Base-by-base conservation (phyloP, 2,113 vertebrate species). In the Terrapene triunguis region DNA sequence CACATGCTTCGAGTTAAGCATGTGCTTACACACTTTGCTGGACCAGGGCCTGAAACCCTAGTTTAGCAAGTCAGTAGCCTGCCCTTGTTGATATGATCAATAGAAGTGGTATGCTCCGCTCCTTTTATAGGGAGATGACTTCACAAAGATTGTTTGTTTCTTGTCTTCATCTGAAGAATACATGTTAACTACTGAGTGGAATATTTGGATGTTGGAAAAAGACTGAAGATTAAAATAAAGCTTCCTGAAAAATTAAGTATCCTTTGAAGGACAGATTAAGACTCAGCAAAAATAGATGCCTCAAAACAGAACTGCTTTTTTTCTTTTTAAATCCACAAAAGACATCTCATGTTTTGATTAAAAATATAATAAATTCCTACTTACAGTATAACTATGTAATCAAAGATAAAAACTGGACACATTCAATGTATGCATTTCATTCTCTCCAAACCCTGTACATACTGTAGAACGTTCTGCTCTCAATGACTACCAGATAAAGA, bases 71-170 rank as follows among this genome's bases (percentile, higher is more conserved):
- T 22, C 21, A 44, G 24, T 74, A 90, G 29, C 25, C 44, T 27
- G 84, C 19, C 29, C 53, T 50, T 62, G 84, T 22, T 65, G n/a
- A 38, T 57, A 84, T 74, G 29, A 8, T 35, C 38, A 51, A 11
- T 78, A 29, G 5, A 21, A 78, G 27, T 2, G 51, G 53, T 21
- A 51, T 0, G 0, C 80, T 84, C 48, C 12, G 22, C 47, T 6
- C 42, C 22, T 82, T 74, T 8, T 21, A 92, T 51, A 42, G 2
- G 1, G 3, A 55, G n/a, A 21, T 10, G 12, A 65, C 25, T 62
- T 54, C 32, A 44, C 74, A 57, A 69, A 0, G 1, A 72, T 48
- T 16, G 6, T 27, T 79, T 42, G 11, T 82, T 83, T 59, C n/a
- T 24, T 57, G 17, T 8, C 6, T 1, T 10, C 35, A 90, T 87